phyloP scores from a whole-genome alignment of 2,113 vertebrate species.

The Grantiella picta region DNA sequence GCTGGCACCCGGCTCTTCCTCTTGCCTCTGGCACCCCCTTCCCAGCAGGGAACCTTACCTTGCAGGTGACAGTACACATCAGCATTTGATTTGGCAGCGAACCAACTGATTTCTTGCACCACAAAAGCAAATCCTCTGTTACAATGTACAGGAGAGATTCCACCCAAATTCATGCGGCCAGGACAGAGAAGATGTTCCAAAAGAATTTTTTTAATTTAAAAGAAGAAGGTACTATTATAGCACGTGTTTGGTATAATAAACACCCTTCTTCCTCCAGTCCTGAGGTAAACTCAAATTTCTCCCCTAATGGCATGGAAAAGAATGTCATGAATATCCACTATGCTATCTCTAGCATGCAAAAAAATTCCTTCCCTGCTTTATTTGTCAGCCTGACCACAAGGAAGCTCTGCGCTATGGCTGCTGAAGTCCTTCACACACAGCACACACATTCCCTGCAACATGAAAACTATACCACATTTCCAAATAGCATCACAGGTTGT shows the following conservation, averaged over 20 bases:
- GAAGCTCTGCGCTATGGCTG: neutral
- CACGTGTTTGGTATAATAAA: neutral
- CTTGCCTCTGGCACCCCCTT: neutral
- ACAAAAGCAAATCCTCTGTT: neutral
- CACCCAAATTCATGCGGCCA: neutral
- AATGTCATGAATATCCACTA: neutral
- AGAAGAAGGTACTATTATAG: neutral
- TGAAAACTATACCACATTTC: neutral
- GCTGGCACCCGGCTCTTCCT: neutral
- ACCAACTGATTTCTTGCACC: neutral
- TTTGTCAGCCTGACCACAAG: neutral
- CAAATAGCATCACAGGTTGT: conserved; percentile 43
- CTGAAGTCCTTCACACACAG: neutral
- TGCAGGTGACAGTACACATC: neutral
- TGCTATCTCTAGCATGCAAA: neutral
- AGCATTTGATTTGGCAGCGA: neutral
- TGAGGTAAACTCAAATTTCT: neutral
- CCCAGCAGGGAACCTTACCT: neutral
- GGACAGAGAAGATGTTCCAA: neutral
- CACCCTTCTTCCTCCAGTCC: neutral
- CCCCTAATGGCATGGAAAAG: neutral
- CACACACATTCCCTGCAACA: neutral
- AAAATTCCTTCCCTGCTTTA: neutral
- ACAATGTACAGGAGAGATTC: neutral
- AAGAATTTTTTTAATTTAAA: neutral